Evolutionary conservation across 2,113 vertebrate species (phyloP), one percentile per base, ranked within the genome.

Genomic region (Mellivora capensis): DNA sequence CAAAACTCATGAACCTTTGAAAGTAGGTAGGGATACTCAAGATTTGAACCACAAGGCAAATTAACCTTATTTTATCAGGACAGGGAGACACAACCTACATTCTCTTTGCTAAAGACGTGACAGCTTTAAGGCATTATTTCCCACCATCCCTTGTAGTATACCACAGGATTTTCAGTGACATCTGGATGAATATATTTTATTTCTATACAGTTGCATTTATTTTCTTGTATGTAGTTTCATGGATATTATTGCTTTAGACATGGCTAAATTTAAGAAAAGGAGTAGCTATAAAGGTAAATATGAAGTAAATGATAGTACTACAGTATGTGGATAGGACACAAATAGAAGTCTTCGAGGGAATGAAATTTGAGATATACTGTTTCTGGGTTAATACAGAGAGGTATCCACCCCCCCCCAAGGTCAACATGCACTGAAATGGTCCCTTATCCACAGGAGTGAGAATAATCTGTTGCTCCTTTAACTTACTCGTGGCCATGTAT

Each of bases 311-410:
- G 83, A 81, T 98, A 77, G 12, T 83, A 87, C 17, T 62, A 17
- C 67, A 67, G 17, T 64, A 59, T 89, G 59, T 39, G 34, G 29
- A n/a, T 62, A 91, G 82, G 34, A 77, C 7, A 67, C 21, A 91
- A 49, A 67, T 74, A 69, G 91, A 88, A 67, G 25, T 86, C 44
- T 90, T 57, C 47, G 57, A 95, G 67, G 61, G 31, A 59, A 54
- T 67, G 47, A 96, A 88, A 89, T 96, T 90, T 92, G 29, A 94
- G 67, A 93, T 94, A 93, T 86, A 13, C 20, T 81, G 34, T 76
- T 88, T 93, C 64, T 57, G 13, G 6, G 23, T 87, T 94, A 64
- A 88, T 71, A 91, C 37, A 88, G 59, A 57, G n/a, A 86, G 14
- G 44, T 49, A 0, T 69, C n/a, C n/a, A n/a, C n/a, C n/a, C 91